Evolutionary conservation across 2,797 vertebrate species (phyloP).

Genomic region (Cossypha caffra): DNA sequence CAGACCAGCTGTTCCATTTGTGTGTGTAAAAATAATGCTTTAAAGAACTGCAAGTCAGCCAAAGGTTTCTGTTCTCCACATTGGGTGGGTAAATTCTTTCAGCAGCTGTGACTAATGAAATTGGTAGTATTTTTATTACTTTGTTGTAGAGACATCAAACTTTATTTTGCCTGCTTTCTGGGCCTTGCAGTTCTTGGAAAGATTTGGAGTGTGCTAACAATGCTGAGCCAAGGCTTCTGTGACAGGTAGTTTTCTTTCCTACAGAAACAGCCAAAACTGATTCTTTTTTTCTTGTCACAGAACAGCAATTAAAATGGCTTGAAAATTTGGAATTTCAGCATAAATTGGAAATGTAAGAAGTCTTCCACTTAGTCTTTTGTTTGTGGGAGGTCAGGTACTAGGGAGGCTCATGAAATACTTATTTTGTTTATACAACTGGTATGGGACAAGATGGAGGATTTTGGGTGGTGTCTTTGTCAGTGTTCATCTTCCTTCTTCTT

Average conservation of each 20-base stretch:
- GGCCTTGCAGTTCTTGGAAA: background rate
- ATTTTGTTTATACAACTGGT: background rate
- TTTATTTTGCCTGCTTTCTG: background rate
- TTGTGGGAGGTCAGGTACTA: background rate
- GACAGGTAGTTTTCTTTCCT: background rate
- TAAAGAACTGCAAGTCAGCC: background rate
- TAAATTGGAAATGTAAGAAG: background rate
- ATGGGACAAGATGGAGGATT: too few relatives aligned
- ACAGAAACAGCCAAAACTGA: background rate
- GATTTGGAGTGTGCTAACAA: background rate
- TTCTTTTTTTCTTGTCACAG: background rate
- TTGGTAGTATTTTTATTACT: background rate
- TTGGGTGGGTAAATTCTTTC: background rate
- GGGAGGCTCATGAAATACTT: background rate
- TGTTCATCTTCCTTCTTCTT: too few relatives aligned
- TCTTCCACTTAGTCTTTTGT: background rate
- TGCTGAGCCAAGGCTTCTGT: background rate
- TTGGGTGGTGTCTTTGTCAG: too few relatives aligned
- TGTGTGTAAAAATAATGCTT: background rate
- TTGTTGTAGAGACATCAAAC: background rate
- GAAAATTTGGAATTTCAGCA: background rate
- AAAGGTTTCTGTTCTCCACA: background rate
- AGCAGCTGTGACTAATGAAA: background rate
- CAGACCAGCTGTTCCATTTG: fast-evolving
- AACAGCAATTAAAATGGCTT: background rate